Evolutionary conservation across 2,113 vertebrate species (phyloP).

Genomic region (Solea senegalensis): DNA sequence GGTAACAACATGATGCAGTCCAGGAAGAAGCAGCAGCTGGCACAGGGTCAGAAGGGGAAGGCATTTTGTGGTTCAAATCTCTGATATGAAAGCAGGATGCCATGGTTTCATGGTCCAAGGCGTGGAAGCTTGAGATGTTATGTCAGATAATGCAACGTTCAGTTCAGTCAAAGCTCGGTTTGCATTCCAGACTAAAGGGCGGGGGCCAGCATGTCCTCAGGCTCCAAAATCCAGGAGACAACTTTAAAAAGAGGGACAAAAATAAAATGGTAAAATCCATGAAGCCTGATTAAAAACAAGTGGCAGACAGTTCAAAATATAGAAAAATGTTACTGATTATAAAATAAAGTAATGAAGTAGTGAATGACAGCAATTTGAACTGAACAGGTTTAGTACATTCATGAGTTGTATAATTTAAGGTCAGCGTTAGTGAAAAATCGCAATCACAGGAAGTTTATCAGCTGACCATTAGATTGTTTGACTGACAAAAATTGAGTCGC

Average conservation of each 20-base stretch:
- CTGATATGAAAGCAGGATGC: not conserved
- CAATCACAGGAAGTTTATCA: no score
- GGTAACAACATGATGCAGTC: not conserved
- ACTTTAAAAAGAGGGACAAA: slow-evolving; percentile 1
- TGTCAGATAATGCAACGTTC: not conserved
- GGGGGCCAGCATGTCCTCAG: slow-evolving; percentile 11
- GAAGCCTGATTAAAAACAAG: not conserved
- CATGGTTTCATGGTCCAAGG: not conserved
- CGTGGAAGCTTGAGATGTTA: not conserved
- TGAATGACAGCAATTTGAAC: no score
- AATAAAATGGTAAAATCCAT: not conserved
- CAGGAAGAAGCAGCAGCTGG: not conserved
- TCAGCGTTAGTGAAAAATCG: no score
- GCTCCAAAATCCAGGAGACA: slow-evolving; percentile 6
- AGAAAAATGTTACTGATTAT: no score
- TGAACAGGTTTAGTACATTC: no score
- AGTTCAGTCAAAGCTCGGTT: slow-evolving; percentile 35
- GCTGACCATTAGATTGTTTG: no score
- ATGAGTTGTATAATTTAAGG: no score
- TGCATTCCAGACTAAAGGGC: slow-evolving; percentile 6
- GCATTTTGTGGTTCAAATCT: slow-evolving; percentile 8
- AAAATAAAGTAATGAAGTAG: no score
- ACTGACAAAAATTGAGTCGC: no score
- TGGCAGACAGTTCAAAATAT: no score
- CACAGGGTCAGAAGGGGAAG: not conserved